These are phyloP conservation scores for Alectoris magna DNA, from an alignment of 2,797 vertebrate genomes.

Conservation along the genomic window DNA sequence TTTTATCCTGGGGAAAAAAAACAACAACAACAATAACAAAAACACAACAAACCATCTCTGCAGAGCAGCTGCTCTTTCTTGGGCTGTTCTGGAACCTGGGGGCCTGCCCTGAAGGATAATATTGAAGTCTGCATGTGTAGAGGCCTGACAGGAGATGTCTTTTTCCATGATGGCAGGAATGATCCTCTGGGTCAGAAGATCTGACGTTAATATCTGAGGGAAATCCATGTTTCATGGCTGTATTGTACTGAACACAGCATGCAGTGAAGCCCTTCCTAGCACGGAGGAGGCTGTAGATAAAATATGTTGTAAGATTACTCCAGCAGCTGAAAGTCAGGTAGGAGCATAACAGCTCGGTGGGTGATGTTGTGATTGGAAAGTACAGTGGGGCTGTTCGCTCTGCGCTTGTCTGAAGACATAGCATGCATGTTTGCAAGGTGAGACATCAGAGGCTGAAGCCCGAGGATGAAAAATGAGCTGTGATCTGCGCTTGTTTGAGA, in stretches of 20 bases:
- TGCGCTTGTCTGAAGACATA: background rate
- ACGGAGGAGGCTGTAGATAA: background rate
- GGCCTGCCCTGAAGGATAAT: background rate
- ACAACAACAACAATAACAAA: too few species aligned
- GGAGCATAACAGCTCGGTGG: background rate
- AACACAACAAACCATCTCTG: background rate
- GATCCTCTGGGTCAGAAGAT: background rate
- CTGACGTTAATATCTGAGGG: background rate
- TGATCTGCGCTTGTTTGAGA: background rate
- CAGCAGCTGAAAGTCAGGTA: background rate
- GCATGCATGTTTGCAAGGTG: background rate
- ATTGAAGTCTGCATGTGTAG: background rate
- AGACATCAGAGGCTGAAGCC: background rate
- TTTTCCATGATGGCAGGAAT: background rate
- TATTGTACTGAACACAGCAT: background rate
- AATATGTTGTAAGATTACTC: background rate
- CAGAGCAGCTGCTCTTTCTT: background rate
- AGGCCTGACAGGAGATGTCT: slow-evolving; percentile 2
- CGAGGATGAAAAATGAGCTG: background rate
- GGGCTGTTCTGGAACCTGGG: background rate
- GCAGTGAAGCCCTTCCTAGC: background rate
- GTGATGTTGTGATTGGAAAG: background rate
- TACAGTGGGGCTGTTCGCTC: background rate
- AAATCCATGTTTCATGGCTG: background rate
- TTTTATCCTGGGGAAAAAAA: background rate